Evolutionary conservation across 2,797 vertebrate species (phyloP), one percentile per base, ranked within the genome.

Genomic region (Pelodytes ibericus): DNA sequence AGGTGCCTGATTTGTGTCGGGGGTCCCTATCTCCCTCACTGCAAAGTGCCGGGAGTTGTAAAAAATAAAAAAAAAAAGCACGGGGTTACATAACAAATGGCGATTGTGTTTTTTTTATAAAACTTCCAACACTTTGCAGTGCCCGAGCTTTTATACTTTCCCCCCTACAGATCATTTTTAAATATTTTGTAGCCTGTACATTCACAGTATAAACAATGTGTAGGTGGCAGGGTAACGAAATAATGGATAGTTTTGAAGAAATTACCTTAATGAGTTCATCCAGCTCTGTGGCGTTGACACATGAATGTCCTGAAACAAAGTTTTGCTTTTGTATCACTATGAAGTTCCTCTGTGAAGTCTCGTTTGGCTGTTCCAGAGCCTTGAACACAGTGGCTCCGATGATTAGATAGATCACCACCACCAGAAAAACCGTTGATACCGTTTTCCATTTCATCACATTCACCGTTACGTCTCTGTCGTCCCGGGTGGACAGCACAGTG

Each of bases 361-460:
- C 97, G n/a, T 96, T 87, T 6, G 96, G 96, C 85, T 98, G 95
- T 81, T 99, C 97, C 91, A 99, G 85, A 0, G 94, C 95, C 85
- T 92, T 94, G 91, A 99, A 99, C 75, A 99, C 96, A 0, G 95
- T 96, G 26, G 97, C 97, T 78, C 97, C 97, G 0, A 98, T 91
- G 81, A 99, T 95, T 81, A 99, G 92, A 83, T 99, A 99, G 16
- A 98, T 87, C 49, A 99, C 97, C 77, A 99, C 97, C 90, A 99
- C 86, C 85, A 98, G 92, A 88, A 99, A 99, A 86, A 98, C 96
- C 80, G 95, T 96, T 20, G 95, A 96, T 69, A 99, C 97, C 0
- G 97, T 99, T 90, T 99, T 99, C 97, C 97, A 99, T 94, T 97
- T 95, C 97, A 99, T 99, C 85, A 98, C 96, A 70, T 93, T 96